A percentile compares a stretch with the other conserved stretches of the same genome.
Evolutionary conservation across 2,113 vertebrate genomes (phyloP).

Genomic region (Mastomys coucha): DNA sequence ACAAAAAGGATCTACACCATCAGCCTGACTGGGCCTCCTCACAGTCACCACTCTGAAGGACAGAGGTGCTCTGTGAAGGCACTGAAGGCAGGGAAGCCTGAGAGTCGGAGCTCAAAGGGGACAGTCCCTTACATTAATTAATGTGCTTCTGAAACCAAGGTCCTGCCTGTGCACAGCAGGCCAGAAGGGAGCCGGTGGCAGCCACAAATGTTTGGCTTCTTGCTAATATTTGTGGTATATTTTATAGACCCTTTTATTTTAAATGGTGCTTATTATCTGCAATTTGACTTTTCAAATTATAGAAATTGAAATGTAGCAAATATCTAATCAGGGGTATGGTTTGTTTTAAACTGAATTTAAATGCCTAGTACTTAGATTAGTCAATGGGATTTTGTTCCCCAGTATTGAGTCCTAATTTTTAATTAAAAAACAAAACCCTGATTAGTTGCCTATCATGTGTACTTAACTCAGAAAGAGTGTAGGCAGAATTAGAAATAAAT

Average conservation of each 20-base stretch:
- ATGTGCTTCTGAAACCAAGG: not conserved
- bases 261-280: conserved; percentile 64
- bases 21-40: not conserved
- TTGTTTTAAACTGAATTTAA: conserved; percentile 69
- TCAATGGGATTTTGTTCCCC: conserved; percentile 27
- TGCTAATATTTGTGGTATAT: not conserved
- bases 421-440: conserved; percentile 72
- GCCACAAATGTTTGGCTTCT: not conserved
- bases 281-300: conserved; percentile 71
- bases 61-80: not conserved
- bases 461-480: conserved; percentile 17
- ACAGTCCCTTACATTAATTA: not conserved
- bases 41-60: not conserved
- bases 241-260: conserved; percentile 63
- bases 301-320: conserved; percentile 72
- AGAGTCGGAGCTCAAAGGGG: not conserved
- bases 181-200: not conserved
- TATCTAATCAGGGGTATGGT: conserved; percentile 61
- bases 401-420: conserved; percentile 60
- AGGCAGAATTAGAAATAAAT: conserved; percentile 44
- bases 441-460: conserved; percentile 35
- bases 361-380: conserved; percentile 41
- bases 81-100: not conserved
- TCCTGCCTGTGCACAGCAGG: not conserved
- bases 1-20: not conserved